Evolutionary conservation across 1,140 invertebrate species (phyloP).

Genomic region (Micrasema minimum): DNA sequence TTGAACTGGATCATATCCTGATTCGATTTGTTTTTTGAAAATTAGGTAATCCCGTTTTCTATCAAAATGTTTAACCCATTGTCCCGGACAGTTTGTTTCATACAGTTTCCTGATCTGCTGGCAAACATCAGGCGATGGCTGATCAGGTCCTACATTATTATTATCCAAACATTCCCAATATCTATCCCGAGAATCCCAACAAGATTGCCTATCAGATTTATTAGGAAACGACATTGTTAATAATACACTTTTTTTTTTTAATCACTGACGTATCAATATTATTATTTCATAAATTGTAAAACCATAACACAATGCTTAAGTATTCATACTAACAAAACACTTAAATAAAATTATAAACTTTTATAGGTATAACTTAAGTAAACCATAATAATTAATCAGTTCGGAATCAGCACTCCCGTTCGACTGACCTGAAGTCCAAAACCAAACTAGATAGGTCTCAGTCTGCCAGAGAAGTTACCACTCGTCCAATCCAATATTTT

Average conservation of each 20-base stretch:
- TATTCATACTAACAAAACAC: constrained; percentile 10
- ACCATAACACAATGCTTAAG: constrained; percentile 14
- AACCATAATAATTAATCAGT: constrained; percentile 19
- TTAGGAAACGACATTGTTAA: constrained; percentile 83
- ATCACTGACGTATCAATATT: constrained; percentile 19
- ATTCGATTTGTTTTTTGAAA: constrained; percentile 89
- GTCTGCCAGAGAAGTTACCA: constrained; percentile 31
- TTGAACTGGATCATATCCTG: constrained; percentile 79
- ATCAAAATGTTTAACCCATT: constrained; percentile 96
- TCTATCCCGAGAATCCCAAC: constrained; percentile 86
- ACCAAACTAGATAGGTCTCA: constrained; percentile 21
- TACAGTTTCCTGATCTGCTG: constrained; percentile 78
- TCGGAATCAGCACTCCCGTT: constrained; percentile 37
- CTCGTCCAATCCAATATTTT: constrained; percentile 44
- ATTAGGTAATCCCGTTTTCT: constrained; percentile 86
- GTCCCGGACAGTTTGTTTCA: constrained; percentile 83
- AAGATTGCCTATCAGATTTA: constrained; percentile 82
- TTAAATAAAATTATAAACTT: constrained; percentile 3
- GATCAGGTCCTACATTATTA: constrained; percentile 61
- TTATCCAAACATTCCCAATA: constrained; percentile 92
- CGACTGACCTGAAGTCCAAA: constrained; percentile 50
- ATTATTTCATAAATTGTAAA: constrained; percentile 3
- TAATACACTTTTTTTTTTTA: constrained; percentile 13
- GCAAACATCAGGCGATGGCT: constrained; percentile 71
- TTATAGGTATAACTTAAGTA: too few species aligned